Evolutionary conservation across 2,888 invertebrate genomes (phyloP).

Genomic region (Lasioglossum oenotherae): DNA sequence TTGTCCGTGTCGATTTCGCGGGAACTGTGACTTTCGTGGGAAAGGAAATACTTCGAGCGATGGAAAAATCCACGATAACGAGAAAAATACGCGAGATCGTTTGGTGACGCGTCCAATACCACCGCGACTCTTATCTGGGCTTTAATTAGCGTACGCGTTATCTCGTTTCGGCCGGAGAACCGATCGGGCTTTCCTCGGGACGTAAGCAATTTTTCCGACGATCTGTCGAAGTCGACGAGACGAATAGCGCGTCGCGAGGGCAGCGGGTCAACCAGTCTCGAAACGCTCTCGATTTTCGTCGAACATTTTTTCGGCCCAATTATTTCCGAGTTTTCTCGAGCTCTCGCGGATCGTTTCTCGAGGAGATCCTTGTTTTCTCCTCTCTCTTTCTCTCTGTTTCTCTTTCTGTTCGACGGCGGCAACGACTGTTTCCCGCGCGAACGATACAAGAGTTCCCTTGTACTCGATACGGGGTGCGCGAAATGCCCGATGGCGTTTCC

Average conservation of each 20-base stretch:
- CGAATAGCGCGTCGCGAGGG: neutral
- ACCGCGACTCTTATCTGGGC: slow-evolving; percentile 59
- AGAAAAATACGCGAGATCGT: slow-evolving; percentile 64
- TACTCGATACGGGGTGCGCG: slow-evolving; percentile 57
- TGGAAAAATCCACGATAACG: slow-evolving; percentile 53
- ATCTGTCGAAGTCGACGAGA: slow-evolving; percentile 9
- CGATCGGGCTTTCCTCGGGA: slow-evolving; percentile 56
- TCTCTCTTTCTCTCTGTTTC: neutral
- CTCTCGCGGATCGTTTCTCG: neutral
- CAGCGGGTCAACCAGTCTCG: slow-evolving; percentile 22
- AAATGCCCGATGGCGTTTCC: slow-evolving; percentile 69
- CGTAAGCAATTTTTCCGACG: neutral
- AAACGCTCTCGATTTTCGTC: slow-evolving; percentile 26
- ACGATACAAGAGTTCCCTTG: slow-evolving; percentile 57
- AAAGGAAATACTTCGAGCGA: slow-evolving; percentile 47
- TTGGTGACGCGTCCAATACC: slow-evolving; percentile 53
- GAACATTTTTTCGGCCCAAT: neutral
- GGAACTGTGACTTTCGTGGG: too few relatives aligned
- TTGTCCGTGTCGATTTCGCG: neutral
- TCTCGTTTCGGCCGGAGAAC: slow-evolving; percentile 65
- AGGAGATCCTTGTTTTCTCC: neutral
- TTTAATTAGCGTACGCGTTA: slow-evolving; percentile 66
- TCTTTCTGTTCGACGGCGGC: neutral
- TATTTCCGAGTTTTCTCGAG: neutral
- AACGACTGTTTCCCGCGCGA: slow-evolving; percentile 5